A percentile compares a stretch with the other conserved stretches of the same genome.
phyloP scores from a whole-genome alignment of 2,797 vertebrate species.

The Sciaenops ocellatus region DNA sequence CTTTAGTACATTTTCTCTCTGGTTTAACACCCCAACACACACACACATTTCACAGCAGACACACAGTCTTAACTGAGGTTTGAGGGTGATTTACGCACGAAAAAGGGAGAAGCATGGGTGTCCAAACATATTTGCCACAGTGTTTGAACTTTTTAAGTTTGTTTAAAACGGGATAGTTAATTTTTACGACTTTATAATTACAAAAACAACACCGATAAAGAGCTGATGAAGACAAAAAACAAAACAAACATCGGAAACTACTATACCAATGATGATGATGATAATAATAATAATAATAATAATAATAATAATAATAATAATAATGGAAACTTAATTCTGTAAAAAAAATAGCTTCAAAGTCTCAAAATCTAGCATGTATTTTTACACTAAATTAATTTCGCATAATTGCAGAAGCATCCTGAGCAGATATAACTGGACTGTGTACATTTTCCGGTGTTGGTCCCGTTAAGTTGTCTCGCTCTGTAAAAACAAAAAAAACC shows the following conservation, averaged over 20 bases:
- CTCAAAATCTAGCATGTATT: not conserved
- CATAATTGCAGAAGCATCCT: constrained; percentile 5
- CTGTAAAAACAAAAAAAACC: not conserved
- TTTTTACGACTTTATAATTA: not conserved
- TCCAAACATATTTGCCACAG: constrained; percentile 18
- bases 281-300: constrained; percentile 14
- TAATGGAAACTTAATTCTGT: too few species aligned
- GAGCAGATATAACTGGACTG: constrained; percentile 2
- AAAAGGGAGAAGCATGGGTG: constrained; percentile 38
- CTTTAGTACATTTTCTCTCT: constrained; percentile 59
- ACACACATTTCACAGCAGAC: constrained; percentile 17
- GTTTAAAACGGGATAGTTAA: not conserved
- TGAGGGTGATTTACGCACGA: not conserved
- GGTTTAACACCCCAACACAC: constrained; percentile 55
- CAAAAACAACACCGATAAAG: not conserved
- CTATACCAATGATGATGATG: not conserved
- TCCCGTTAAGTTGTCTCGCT: constrained; percentile 45
- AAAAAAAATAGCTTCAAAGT: not conserved
- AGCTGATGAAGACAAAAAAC: not conserved
- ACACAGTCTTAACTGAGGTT: constrained; percentile 5
- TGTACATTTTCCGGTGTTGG: constrained; percentile 17
- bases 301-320: not conserved
- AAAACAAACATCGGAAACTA: not conserved
- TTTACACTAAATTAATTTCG: not conserved
- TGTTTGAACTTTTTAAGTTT: constrained; percentile 27